Evolutionary conservation across 2,113 vertebrate species (phyloP).

Genomic region (Sitta europaea): DNA sequence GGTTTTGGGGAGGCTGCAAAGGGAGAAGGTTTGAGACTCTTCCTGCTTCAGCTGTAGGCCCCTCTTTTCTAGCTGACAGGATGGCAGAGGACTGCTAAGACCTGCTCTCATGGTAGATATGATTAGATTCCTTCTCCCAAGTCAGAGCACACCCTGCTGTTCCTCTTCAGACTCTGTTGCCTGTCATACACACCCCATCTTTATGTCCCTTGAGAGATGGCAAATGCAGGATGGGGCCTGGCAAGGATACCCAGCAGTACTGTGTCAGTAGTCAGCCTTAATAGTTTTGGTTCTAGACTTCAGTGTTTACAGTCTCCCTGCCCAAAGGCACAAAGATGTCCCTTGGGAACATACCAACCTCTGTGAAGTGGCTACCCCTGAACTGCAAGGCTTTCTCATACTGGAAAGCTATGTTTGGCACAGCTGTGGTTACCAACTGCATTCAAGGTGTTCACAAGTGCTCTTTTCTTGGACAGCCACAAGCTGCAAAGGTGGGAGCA

Average conservation of each 20-base stretch:
- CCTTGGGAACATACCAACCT: accelerated
- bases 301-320: background rate
- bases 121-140: background rate
- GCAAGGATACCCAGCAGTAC: background rate
- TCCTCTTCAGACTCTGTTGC: background rate
- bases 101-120: background rate
- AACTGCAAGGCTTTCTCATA: background rate
- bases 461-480: background rate
- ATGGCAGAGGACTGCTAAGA: background rate
- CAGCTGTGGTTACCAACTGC: accelerated
- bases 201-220: background rate
- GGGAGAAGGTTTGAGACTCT: background rate
- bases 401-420: background rate
- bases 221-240: background rate
- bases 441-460: background rate
- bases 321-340: background rate
- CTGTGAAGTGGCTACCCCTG: background rate
- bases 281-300: background rate
- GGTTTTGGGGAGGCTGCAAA: background rate
- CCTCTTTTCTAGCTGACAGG: background rate
- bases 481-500: background rate
- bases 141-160: background rate
- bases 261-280: background rate
- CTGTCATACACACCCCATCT: background rate
- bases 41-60: background rate